Evolutionary conservation across 2,797 vertebrate species (phyloP).

Genomic region (Gallinago nigripennis): DNA sequence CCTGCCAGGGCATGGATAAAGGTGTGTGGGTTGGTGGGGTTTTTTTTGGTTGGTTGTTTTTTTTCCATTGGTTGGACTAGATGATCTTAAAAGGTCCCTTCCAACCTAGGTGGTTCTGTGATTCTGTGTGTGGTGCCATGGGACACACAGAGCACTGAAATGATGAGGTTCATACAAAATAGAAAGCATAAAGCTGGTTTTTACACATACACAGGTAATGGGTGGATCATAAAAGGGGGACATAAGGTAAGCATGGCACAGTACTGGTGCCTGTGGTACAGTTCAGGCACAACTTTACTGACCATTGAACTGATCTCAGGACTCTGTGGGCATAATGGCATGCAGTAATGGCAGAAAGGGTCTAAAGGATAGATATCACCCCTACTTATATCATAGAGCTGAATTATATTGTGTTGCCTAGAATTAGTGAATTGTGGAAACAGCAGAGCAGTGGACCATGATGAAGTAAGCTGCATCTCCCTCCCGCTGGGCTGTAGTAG

Average conservation of each 20-base stretch:
- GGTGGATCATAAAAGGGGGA: background rate
- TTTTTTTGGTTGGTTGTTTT: too few species aligned
- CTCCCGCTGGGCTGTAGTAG: background rate
- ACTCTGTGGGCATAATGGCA: background rate
- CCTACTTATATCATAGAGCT: background rate
- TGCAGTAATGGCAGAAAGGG: background rate
- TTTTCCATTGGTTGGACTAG: too few species aligned
- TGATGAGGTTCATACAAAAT: background rate
- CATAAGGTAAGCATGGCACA: fast-evolving
- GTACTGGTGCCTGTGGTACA: background rate
- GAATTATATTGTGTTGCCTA: background rate
- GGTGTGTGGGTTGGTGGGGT: fast-evolving
- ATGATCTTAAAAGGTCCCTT: too few species aligned
- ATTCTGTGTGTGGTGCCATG: background rate
- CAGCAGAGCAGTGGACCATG: background rate
- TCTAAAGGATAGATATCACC: background rate
- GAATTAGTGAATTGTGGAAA: background rate
- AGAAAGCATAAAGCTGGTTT: background rate
- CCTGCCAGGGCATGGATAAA: too few species aligned
- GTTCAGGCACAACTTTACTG: background rate
- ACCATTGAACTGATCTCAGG: background rate
- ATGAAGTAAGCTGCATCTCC: background rate
- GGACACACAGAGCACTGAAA: background rate
- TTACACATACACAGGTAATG: background rate
- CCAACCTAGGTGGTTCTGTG: too few species aligned